These are phyloP conservation scores for Bombyx mori DNA, from an alignment of 1,140 invertebrate genomes.

Conservation along the genomic window ASM3026992v2 NC_085112.1:6255001-6255500, in stretches of 20 bases:
- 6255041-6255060: conserved; percentile 63
- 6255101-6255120: conserved; percentile 41
- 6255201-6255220: conserved; percentile 69
- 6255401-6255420: conserved; percentile 92
- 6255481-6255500: conserved; percentile 99
- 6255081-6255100: conserved; percentile 46
- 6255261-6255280: conserved; percentile 78
- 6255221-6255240: conserved; percentile 56
- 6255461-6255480: conserved; percentile 98
- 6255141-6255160: conserved; percentile 62
- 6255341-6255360: conserved; percentile 73
- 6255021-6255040: conserved; percentile 54
- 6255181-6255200: conserved; percentile 54
- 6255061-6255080: conserved; percentile 63
- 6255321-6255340: conserved; percentile 70
- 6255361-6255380: conserved; percentile 85
- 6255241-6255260: conserved; percentile 70
- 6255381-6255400: conserved; percentile 90
- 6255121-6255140: conserved; percentile 65
- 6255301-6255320: conserved; percentile 74
- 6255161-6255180: conserved; percentile 52
- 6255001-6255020: conserved; percentile 69
- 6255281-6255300: conserved; percentile 77
- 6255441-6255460: conserved; percentile 91
- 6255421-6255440: conserved; percentile 94